These are phyloP conservation scores for Uloborus diversus DNA, from an alignment of 1,140 invertebrate genomes.

Conservation along the genomic window DNA sequence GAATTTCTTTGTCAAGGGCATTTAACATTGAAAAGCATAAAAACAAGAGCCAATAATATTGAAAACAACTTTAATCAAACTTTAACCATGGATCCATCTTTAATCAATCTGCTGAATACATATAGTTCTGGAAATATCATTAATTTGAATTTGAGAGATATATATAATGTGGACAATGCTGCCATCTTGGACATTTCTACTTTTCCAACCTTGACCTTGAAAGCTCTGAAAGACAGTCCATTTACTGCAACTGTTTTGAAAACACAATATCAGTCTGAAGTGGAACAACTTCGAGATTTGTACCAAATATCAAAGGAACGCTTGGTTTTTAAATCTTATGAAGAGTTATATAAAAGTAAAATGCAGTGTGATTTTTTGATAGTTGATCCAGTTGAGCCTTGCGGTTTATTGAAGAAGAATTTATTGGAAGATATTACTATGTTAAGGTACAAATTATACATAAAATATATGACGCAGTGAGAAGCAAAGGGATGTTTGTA, in stretches of 20 bases:
- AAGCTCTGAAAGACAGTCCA: conserved; percentile 8
- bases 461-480: too few species aligned
- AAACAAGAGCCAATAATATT: background rate
- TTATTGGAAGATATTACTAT: conserved; percentile 36
- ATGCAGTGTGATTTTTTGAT: conserved; percentile 42
- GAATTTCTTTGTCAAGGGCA: conserved; percentile 40
- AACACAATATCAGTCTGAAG: conserved; percentile 26
- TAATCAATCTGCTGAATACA: conserved; percentile 34
- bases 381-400: conserved; percentile 35
- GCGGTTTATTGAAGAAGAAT: conserved; percentile 44
- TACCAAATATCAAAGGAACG: conserved; percentile 3
- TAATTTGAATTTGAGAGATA: conserved; percentile 26
- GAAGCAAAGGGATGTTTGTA: too few species aligned
- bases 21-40: conserved; percentile 10
- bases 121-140: conserved; percentile 17
- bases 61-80: background rate
- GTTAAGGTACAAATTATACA: too few species aligned
- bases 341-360: conserved; percentile 30
- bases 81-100: conserved; percentile 24
- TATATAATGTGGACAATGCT: conserved; percentile 23
- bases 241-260: background rate
- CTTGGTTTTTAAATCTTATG: conserved; percentile 36
- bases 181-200: conserved; percentile 33
- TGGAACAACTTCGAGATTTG: conserved; percentile 28
- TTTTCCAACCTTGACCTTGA: conserved; percentile 23